Percentiles rank a stretch among this genome's conserved stretches.
These are phyloP conservation scores for Geodia barretti DNA, from an alignment of 37 sponge, comb jelly and placozoan genomes.

Conservation along the genomic window DNA sequence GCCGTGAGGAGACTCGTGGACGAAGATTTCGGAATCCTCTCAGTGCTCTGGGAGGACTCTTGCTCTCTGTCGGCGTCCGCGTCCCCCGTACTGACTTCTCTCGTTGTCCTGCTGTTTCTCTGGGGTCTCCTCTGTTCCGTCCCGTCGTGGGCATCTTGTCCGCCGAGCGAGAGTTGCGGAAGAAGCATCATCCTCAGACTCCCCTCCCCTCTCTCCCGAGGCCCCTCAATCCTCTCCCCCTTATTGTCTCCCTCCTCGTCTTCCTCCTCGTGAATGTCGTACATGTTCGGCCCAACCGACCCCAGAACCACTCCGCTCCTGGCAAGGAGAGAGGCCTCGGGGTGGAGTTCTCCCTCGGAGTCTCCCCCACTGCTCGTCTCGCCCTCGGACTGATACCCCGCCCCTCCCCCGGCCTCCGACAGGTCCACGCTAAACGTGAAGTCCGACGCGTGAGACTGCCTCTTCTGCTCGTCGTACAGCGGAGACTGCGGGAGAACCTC, in stretches of 20 bases:
- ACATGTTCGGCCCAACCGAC: slow-evolving; percentile 1
- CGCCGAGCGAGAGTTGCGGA: neutral
- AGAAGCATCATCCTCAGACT: neutral
- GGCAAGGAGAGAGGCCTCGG: slow-evolving; percentile 44
- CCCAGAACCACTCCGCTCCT: neutral
- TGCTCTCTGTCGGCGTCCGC: neutral
- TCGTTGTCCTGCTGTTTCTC: neutral
- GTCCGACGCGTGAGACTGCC: neutral
- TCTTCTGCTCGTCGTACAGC: neutral
- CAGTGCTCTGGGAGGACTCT: neutral
- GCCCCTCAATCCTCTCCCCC: neutral
- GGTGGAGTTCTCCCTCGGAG: slow-evolving; percentile 16
- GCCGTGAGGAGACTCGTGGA: neutral
- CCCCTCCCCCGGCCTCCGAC: slow-evolving; percentile 22
- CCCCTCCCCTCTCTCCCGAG: too few relatives aligned
- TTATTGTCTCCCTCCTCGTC: slow-evolving; percentile 17
- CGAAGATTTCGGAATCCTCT: neutral
- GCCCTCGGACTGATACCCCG: slow-evolving; percentile 19
- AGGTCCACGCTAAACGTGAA: slow-evolving; percentile 41
- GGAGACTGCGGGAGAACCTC: slow-evolving; percentile 15
- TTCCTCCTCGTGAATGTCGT: neutral
- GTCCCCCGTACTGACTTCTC: neutral
- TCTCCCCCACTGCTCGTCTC: slow-evolving; percentile 10
- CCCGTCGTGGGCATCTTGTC: neutral
- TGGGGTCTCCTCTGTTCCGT: neutral